These are phyloP conservation scores for Metridium senile DNA, from an alignment of 92 coral and sea anemone species.

Conservation along the genomic window DNA sequence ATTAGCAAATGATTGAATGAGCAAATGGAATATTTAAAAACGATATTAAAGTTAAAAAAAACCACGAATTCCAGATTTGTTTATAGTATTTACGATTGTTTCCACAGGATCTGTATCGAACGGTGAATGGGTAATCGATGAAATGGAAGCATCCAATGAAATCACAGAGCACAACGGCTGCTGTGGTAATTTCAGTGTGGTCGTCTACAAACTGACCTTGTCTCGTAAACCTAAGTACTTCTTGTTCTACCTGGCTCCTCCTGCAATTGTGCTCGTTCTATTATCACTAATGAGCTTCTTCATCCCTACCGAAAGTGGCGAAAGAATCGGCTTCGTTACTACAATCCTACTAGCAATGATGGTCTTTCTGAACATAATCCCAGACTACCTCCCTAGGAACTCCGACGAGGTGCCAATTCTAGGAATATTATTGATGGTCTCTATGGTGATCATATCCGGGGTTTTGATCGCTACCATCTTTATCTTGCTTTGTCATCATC, in stretches of 20 bases:
- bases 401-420: constrained; percentile 63
- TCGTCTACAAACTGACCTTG: constrained; percentile 40
- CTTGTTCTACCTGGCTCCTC: constrained; percentile 51
- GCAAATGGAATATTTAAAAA: too few relatives aligned
- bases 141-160: constrained; percentile 13
- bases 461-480: constrained; percentile 59
- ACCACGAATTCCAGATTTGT: background rate
- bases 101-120: constrained; percentile 40
- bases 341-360: constrained; percentile 72
- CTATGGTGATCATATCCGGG: constrained; percentile 46
- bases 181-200: constrained; percentile 37
- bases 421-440: constrained; percentile 23
- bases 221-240: constrained; percentile 52
- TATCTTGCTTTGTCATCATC: constrained; percentile 21
- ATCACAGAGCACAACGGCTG: constrained; percentile 43
- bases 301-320: constrained; percentile 74
- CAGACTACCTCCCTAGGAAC: constrained; percentile 54
- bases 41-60: background rate
- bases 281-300: constrained; percentile 60
- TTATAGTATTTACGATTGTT: too few relatives aligned
- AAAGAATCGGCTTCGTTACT: constrained; percentile 73
- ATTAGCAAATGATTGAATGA: too few relatives aligned
- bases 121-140: constrained; percentile 56
- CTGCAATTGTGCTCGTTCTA: constrained; percentile 44
- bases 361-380: constrained; percentile 71